Base-by-base conservation (phyloP, 2,113 vertebrate species). In the Silurus asotus region DNA sequence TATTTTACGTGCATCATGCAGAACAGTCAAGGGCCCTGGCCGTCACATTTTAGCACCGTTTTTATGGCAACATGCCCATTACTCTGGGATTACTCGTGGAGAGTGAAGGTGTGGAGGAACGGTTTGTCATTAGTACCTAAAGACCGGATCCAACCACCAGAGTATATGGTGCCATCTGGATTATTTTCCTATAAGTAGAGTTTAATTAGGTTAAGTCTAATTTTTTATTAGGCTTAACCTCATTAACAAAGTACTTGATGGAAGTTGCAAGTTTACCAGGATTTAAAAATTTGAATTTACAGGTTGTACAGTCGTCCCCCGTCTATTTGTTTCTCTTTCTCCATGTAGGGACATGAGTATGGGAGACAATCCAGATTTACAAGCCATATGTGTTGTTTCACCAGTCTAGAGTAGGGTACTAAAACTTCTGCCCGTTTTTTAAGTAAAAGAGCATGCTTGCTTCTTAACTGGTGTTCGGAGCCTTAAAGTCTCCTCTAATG, bases 11-110 rank as follows among this genome's bases (percentile, higher is more conserved):
- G 92, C 87, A 84, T 91, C 91, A 90, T 62, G 83, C 89, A 89
- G 56, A 70, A 72, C 58, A 82, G 87, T 81, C 58, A 86, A 87
- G 87, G 84, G 88, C 76, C 83, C 89, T 87, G 61, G 88, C 91
- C 69, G 58, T 86, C 28, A 28, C 87, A 88, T 93, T 91, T 85
- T 88, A 90, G 88, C 81, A 77, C 90, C 19, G 90, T 93, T 92
- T 92, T 93, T 92, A 94, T 94, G 92, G 93, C 75, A 93, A 94
- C 92, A 14, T 86, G 82, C 58, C 89, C 82, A 28, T 88, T 58
- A 89, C 90, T 91, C 70, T 25, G 84, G 72, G 89, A 90, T 88
- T 58, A 89, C 90, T 91, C 77, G 23, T 84, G 76, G 89, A 91
- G 83, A 88, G 89, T 55, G 88, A 91, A 91, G 90, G 84, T 87